Conservation (phyloP, 2,888 invertebrate genomes). For the Drosophila rellima region DNA sequence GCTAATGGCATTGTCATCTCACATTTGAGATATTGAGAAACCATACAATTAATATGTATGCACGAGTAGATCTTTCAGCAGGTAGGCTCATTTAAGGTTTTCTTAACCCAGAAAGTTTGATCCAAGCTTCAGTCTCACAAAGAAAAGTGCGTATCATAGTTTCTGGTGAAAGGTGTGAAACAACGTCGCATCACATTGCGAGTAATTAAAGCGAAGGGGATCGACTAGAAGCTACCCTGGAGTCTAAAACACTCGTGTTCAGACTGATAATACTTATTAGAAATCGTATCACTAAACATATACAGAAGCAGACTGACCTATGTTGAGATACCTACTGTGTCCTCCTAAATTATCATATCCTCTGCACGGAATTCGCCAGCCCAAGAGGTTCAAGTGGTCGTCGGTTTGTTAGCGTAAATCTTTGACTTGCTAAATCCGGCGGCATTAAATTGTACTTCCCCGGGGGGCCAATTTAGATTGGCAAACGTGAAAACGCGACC, state of each 20-base stretch:
- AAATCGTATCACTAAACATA: not conserved
- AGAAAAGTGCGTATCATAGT: slow-evolving; percentile 24
- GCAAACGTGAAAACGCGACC: slow-evolving; percentile 8
- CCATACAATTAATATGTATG: not conserved
- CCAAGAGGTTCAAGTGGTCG: slow-evolving; percentile 7
- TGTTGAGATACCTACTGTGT: not conserved
- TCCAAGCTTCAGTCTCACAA: slow-evolving; percentile 17
- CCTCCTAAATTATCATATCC: slow-evolving; percentile 4
- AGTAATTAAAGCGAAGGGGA: not conserved
- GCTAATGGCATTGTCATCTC: slow-evolving; percentile 13
- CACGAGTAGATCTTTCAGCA: not conserved
- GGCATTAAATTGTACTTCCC: slow-evolving; percentile 11
- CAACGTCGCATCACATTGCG: not conserved
- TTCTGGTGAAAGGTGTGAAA: slow-evolving; percentile 22
- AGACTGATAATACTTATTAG: not conserved
- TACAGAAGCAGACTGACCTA: not conserved
- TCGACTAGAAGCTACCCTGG: slow-evolving; percentile 2
- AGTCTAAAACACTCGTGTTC: not conserved
- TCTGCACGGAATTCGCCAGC: not conserved
- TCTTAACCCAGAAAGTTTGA: slow-evolving; percentile 19
- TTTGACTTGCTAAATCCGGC: slow-evolving; percentile 10
- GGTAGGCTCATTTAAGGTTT: slow-evolving; percentile 5
- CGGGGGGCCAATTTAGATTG: slow-evolving; percentile 17
- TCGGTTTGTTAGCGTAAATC: slow-evolving; percentile 11
- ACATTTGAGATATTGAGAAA: not conserved